These are phyloP conservation scores for Lichenostomus cassidix DNA, from an alignment of 2,113 vertebrate genomes.

Conservation along the genomic window DNA sequence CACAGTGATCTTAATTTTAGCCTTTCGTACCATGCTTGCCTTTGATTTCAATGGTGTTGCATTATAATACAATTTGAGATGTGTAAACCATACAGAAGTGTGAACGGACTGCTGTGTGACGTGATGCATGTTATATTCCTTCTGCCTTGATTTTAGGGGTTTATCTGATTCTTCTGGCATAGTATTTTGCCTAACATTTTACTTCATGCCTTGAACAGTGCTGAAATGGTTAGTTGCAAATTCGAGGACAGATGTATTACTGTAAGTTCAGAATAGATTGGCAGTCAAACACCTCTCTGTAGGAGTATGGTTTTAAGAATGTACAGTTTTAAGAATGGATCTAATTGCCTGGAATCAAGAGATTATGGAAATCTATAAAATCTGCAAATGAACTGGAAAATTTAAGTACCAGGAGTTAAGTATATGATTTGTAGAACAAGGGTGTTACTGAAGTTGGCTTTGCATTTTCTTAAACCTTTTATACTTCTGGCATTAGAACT, in stretches of 20 bases:
- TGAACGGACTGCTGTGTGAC: background rate
- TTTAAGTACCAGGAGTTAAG: background rate
- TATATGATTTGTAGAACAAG: background rate
- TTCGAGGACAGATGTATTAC: background rate
- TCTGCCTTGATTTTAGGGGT: background rate
- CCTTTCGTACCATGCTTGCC: background rate
- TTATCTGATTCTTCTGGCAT: background rate
- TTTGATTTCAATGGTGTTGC: background rate
- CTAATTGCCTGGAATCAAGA: background rate
- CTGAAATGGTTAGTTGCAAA: background rate
- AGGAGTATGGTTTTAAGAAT: background rate
- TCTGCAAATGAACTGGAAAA: background rate
- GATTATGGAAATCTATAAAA: background rate
- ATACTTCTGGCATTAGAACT: background rate
- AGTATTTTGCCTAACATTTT: background rate
- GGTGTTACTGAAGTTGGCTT: background rate
- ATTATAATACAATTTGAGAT: background rate
- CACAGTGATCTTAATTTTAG: background rate
- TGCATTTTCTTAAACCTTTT: background rate
- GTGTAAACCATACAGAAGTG: background rate
- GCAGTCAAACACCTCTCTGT: background rate
- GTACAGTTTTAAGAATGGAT: background rate
- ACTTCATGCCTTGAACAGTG: background rate
- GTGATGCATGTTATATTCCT: background rate
- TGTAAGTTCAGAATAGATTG: background rate